Base-by-base conservation (phyloP, 2,797 vertebrate genomes). In the Nothura maculosa region DNA sequence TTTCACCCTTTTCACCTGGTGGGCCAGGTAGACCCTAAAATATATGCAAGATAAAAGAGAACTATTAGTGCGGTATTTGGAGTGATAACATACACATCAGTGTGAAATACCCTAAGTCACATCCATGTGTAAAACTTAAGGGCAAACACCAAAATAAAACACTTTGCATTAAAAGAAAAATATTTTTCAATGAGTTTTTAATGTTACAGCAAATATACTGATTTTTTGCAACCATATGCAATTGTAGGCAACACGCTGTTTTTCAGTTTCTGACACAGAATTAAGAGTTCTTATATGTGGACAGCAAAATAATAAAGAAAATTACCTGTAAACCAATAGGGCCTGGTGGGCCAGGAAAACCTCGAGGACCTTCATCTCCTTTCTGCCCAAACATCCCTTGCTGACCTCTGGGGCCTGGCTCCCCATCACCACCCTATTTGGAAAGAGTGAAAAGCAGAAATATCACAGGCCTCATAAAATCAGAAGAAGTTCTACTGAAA, bases 351-450 rank as follows among this genome's bases (percentile, higher is more conserved):
- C 99, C 99, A 4, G 99, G 99, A 96, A 99, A 99, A 69, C 99
- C 99, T 97, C 99, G 98, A 64, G 99, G 85, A 30, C 99, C 99
- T 97, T 99, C 99, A 74, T 99, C 99, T 94, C 99, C 99, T 89
- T 99, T 99, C 91, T 99, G 99, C 82, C 99, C 99, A 89, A 99
- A 99, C 99, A 99, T 99, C 27, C 99, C 99, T 97, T 99, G 99
- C 89, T 99, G 99, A 95, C 99, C 99, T 94, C 99, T 98, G 81
- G 99, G 99, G 75, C 99, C 99, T 24, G 99, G 98, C 90, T 99
- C 99, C 96, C 99, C 99, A 97, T 99, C 99, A 50, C 98, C 98
- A 90, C 99, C 99, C 99, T 99, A 43, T 48, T 66, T 48, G 84
- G 85, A 81, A 95, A 76, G 13, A 85, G 60, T 1, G 1, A 81